These are phyloP conservation scores for Dasypolia templi DNA, from an alignment of 2,888 invertebrate species.

Conservation along the genomic window DNA sequence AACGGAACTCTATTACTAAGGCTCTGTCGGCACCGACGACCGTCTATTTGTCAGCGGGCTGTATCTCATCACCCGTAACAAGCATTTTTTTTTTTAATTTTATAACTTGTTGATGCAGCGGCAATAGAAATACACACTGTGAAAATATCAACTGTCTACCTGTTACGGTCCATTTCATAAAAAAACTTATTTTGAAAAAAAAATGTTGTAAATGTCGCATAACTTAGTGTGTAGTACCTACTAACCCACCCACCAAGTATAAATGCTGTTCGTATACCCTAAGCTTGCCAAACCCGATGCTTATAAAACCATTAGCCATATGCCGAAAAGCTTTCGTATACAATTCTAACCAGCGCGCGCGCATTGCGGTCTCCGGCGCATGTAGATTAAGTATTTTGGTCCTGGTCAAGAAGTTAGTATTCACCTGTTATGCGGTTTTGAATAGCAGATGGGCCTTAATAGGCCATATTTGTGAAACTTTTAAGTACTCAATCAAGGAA, in stretches of 20 bases:
- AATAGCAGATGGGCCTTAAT: slow-evolving; percentile 57
- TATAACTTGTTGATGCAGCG: too few relatives aligned
- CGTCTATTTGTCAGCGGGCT: too few relatives aligned
- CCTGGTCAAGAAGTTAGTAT: slow-evolving; percentile 69
- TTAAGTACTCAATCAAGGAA: slow-evolving; percentile 31
- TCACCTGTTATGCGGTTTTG: slow-evolving; percentile 71
- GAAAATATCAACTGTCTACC: too few relatives aligned
- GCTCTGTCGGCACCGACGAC: too few relatives aligned
- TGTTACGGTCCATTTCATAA: too few relatives aligned
- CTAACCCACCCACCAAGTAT: not conserved
- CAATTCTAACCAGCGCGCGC: slow-evolving; percentile 67
- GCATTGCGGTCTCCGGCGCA: slow-evolving; percentile 69
- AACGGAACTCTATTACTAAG: too few relatives aligned
- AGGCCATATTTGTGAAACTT: slow-evolving; percentile 5
- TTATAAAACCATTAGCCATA: slow-evolving; percentile 61
- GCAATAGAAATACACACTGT: too few relatives aligned
- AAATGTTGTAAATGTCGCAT: too few relatives aligned
- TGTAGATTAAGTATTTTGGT: slow-evolving; percentile 73
- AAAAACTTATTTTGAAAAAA: too few relatives aligned
- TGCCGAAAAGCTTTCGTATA: slow-evolving; percentile 57
- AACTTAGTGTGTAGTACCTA: too few relatives aligned
- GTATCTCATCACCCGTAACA: too few relatives aligned
- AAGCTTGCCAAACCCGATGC: not conserved
- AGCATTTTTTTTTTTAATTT: too few relatives aligned
- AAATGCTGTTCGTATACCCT: not conserved